phyloP scores from a whole-genome alignment of 2,797 vertebrate species.

The Xenentodon cancila region DNA sequence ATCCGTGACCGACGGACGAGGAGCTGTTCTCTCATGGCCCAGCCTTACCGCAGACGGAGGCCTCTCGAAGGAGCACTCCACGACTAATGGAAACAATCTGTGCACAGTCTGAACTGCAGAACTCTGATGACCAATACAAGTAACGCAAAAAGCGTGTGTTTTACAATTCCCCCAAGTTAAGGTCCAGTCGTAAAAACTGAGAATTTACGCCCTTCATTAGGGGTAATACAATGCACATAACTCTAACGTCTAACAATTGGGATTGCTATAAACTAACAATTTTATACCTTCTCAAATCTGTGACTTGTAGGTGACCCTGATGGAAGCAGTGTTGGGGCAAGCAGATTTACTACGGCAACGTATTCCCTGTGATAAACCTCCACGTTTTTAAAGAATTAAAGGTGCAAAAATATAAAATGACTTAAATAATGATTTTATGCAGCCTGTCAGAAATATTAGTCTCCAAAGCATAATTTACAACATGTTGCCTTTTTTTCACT shows the following conservation, averaged over 20 bases:
- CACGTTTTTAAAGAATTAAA: constrained; percentile 82
- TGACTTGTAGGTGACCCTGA: constrained; percentile 85
- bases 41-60: constrained; percentile 66
- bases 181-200: constrained; percentile 84
- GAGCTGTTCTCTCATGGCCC: constrained; percentile 70
- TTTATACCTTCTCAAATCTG: constrained; percentile 85
- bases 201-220: constrained; percentile 89
- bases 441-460: constrained; percentile 80
- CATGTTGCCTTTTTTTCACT: constrained; percentile 74
- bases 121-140: constrained; percentile 79
- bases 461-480: constrained; percentile 81
- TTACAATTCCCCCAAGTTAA: constrained; percentile 83
- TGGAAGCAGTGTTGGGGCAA: constrained; percentile 71
- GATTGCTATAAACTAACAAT: constrained; percentile 85
- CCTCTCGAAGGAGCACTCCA: constrained; percentile 70
- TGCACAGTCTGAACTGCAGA: constrained; percentile 79
- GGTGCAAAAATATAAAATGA: constrained; percentile 84
- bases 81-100: constrained; percentile 85
- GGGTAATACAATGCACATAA: constrained; percentile 88
- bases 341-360: constrained; percentile 79
- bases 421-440: constrained; percentile 82
- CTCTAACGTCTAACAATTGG: constrained; percentile 87
- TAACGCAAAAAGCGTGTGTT: constrained; percentile 86
- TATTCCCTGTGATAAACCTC: constrained; percentile 77
- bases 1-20: constrained; percentile 68